Conservation (phyloP, 2,888 invertebrate genomes). For the Nomada goodeniana region DNA sequence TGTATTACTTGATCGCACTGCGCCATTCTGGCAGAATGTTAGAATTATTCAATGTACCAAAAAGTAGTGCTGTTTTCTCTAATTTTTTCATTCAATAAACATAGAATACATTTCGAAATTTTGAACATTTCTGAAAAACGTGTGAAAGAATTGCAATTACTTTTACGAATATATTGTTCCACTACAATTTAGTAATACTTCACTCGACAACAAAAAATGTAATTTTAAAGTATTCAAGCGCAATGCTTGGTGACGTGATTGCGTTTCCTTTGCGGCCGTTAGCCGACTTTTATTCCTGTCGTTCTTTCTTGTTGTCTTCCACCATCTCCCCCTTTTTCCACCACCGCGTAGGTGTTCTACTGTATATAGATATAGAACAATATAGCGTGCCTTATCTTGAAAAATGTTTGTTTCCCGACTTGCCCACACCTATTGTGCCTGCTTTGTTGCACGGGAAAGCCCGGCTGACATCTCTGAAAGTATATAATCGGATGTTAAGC, state of each 20-base stretch:
- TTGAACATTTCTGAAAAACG: too few relatives aligned
- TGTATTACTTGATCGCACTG: too few relatives aligned
- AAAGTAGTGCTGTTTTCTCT: too few relatives aligned
- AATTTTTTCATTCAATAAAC: too few relatives aligned
- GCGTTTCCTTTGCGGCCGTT: not conserved
- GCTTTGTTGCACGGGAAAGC: slow-evolving; percentile 53
- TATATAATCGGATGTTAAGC: slow-evolving; percentile 73
- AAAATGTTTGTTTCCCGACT: slow-evolving; percentile 77
- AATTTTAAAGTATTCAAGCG: slow-evolving; percentile 35
- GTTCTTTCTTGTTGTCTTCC: slow-evolving; percentile 12
- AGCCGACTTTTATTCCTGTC: slow-evolving; percentile 42
- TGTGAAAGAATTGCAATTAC: too few relatives aligned
- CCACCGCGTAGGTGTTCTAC: slow-evolving; percentile 44
- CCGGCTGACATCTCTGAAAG: slow-evolving; percentile 50
- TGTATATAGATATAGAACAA: slow-evolving; percentile 72
- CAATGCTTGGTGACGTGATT: not conserved
- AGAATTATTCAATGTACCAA: too few relatives aligned
- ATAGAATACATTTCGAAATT: too few relatives aligned
- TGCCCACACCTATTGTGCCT: slow-evolving; percentile 74
- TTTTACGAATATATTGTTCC: too few relatives aligned
- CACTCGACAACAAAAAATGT: too few relatives aligned
- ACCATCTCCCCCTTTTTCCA: not conserved
- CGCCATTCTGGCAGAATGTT: too few relatives aligned
- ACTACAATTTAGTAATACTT: too few relatives aligned
- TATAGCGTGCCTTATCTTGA: slow-evolving; percentile 79